Conservation (phyloP, 1,140 invertebrate genomes). For the Bombus consobrinus region DNA sequence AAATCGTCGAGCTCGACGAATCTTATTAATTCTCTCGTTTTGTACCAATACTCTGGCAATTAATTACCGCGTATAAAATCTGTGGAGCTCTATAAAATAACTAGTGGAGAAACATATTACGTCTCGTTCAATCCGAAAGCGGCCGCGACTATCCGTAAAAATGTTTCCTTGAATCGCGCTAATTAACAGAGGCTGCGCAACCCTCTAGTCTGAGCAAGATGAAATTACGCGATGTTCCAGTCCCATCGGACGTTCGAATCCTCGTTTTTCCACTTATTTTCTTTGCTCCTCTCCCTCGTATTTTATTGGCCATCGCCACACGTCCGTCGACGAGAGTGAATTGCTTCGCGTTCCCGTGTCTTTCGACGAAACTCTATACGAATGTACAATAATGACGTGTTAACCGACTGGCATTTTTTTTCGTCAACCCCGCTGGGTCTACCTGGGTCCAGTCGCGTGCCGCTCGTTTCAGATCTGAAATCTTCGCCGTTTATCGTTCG, state of each 20-base stretch:
- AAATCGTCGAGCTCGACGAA: neutral
- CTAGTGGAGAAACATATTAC: neutral
- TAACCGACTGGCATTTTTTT: neutral
- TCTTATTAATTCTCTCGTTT: neutral
- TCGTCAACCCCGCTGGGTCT: neutral
- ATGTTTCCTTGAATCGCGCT: neutral
- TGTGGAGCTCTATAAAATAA: too few relatives aligned
- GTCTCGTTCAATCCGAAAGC: neutral
- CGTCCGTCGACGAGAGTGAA: neutral
- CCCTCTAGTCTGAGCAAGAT: neutral
- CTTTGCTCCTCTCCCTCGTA: neutral
- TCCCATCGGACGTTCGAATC: neutral
- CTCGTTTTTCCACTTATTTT: neutral
- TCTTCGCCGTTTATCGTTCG: neutral
- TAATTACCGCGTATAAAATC: neutral
- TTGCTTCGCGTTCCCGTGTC: neutral
- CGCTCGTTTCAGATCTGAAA: neutral
- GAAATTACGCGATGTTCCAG: constrained; percentile 10
- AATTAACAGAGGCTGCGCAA: neutral
- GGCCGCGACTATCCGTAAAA: neutral
- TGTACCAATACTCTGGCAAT: too few relatives aligned
- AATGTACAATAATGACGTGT: neutral
- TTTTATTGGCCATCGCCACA: constrained; percentile 10
- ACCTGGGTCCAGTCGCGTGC: neutral
- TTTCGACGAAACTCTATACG: neutral